Percentiles rank a stretch among this genome's conserved stretches.
These are phyloP conservation scores for Osedax frankpressi DNA, from an alignment of 2,888 invertebrate genomes.

Conservation along the genomic window DNA sequence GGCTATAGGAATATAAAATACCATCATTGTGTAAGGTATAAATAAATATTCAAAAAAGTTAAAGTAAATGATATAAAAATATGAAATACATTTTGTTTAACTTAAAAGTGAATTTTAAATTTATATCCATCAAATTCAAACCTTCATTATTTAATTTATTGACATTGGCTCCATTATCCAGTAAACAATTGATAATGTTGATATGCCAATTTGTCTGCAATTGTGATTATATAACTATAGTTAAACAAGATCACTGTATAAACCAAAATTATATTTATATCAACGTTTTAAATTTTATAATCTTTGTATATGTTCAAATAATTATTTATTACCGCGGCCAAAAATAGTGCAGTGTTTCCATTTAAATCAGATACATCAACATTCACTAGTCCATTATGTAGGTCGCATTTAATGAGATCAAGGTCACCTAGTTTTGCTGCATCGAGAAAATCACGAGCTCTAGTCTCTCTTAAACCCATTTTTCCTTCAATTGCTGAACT, in stretches of 20 bases:
- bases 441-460: slow-evolving; percentile 29
- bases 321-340: slow-evolving; percentile 37
- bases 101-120: too few species aligned
- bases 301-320: too few species aligned
- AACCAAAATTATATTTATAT: too few species aligned
- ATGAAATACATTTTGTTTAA: neutral
- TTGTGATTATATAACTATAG: neutral
- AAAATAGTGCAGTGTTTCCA: slow-evolving; percentile 41
- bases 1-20: too few species aligned
- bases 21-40: too few species aligned
- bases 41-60: too few species aligned
- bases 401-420: slow-evolving; percentile 32
- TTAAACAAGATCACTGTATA: too few species aligned
- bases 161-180: slow-evolving; percentile 44
- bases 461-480: neutral
- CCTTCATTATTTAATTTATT: slow-evolving; percentile 40
- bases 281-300: too few species aligned
- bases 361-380: slow-evolving; percentile 40
- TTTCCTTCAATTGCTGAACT: too few species aligned
- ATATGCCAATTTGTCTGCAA: slow-evolving; percentile 40
- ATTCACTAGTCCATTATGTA: slow-evolving; percentile 34
- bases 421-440: slow-evolving; percentile 35
- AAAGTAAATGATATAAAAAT: neutral
- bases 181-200: slow-evolving; percentile 39
- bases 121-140: too few species aligned